phyloP scores from a whole-genome alignment of 92 coral and sea anemone genomes.

The Desmophyllum pertusum region DNA sequence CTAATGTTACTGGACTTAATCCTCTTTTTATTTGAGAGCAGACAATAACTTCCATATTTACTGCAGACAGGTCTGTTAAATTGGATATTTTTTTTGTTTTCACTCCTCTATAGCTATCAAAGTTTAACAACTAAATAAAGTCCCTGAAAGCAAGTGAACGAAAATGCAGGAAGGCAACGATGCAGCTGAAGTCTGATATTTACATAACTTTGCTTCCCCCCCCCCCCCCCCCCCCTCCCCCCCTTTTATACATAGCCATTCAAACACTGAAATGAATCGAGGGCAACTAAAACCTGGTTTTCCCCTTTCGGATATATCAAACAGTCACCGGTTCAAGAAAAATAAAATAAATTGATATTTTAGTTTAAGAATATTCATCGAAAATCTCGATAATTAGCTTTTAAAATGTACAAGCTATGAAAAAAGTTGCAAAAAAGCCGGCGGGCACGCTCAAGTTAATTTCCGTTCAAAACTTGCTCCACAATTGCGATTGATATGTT shows the following conservation, averaged over 20 bases:
- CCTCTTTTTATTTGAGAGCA: background rate
- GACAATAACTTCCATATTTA: background rate
- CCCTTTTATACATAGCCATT: background rate
- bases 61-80: background rate
- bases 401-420: background rate
- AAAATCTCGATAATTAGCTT: conserved; percentile 4
- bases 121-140: background rate
- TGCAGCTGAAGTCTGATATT: background rate
- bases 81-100: background rate
- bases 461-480: background rate
- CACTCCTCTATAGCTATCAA: background rate
- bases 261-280: background rate
- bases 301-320: background rate
- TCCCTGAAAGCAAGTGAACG: background rate
- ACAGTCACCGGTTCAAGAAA: background rate
- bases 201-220: background rate
- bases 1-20: background rate
- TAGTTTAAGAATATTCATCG: background rate
- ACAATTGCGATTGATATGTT: conserved; percentile 14
- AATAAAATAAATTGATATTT: background rate
- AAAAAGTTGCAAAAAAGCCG: background rate
- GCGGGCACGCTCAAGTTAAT: conserved; percentile 8
- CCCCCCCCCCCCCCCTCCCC: too few relatives aligned
- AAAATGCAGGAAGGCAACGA: background rate
- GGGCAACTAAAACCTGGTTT: background rate